Evolutionary conservation across 2,888 invertebrate genomes (phyloP).

Genomic region (Cistogaster globosa): DNA sequence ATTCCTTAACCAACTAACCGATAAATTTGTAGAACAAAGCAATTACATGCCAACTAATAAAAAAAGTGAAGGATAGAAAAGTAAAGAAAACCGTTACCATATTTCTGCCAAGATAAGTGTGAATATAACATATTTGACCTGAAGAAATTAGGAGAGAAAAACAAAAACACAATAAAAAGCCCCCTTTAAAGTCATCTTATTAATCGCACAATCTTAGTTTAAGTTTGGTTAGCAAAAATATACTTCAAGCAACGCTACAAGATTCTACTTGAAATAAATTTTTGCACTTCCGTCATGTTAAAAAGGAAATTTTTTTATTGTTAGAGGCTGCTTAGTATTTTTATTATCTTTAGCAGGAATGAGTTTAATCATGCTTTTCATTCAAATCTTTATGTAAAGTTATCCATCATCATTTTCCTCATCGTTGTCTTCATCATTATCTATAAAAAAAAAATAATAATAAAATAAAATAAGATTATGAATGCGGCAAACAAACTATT

Average conservation of each 20-base stretch:
- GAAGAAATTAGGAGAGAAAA: slow-evolving; percentile 45
- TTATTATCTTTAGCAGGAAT: slow-evolving; percentile 42
- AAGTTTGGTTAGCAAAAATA: background rate
- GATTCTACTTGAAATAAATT: slow-evolving; percentile 20
- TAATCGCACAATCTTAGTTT: slow-evolving; percentile 30
- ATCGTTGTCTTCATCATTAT: slow-evolving; percentile 4
- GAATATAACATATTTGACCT: slow-evolving; percentile 69
- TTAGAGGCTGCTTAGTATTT: slow-evolving; percentile 39
- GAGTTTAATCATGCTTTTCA: slow-evolving; percentile 55
- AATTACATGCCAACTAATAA: slow-evolving; percentile 17
- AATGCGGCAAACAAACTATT: slow-evolving; percentile 1
- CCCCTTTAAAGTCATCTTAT: slow-evolving; percentile 19
- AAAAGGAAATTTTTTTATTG: slow-evolving; percentile 54
- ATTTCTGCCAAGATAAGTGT: slow-evolving; percentile 58
- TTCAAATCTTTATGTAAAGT: slow-evolving; percentile 50
- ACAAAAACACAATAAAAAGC: background rate
- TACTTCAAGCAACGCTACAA: background rate
- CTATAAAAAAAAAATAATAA: background rate
- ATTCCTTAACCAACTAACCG: background rate
- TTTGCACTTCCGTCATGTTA: background rate
- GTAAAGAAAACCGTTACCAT: slow-evolving; percentile 46
- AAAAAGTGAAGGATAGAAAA: background rate
- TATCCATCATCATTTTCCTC: slow-evolving; percentile 64
- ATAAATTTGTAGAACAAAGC: slow-evolving; percentile 23
- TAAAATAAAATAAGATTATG: slow-evolving; percentile 1